phyloP scores from a whole-genome alignment of 2,888 invertebrate species.

The Barypeithes pellucidus region DNA sequence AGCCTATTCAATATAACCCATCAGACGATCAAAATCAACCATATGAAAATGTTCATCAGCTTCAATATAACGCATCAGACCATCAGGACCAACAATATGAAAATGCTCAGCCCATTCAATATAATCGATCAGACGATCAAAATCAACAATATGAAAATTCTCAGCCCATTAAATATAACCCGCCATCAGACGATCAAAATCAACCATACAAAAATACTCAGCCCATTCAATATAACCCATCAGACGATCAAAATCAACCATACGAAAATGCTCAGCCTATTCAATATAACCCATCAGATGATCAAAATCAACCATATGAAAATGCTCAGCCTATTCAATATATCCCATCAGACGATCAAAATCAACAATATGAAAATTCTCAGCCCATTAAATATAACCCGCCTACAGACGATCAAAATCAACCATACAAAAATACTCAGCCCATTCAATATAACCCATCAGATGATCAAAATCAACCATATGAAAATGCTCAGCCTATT shows the following conservation, averaged over 20 bases:
- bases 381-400: conserved; percentile 57
- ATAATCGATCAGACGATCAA: conserved; percentile 57
- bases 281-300: conserved; percentile 55
- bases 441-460: no score
- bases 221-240: no score
- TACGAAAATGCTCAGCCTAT: background rate
- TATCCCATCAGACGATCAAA: conserved; percentile 50
- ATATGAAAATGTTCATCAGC: no score
- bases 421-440: no score
- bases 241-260: conserved; percentile 24
- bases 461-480: no score
- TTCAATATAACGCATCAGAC: no score
- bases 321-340: conserved; percentile 54
- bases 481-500: no score
- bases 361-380: conserved; percentile 57
- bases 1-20: conserved; percentile 56
- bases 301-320: conserved; percentile 28
- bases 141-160: no score
- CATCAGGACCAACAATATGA: conserved; percentile 44
- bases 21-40: no score
- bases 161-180: conserved; percentile 58
- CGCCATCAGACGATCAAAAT: no score
- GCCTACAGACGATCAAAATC: conserved; percentile 59
- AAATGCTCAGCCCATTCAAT: conserved; percentile 49
- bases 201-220: no score